Base-by-base conservation (phyloP, 2,888 invertebrate species). In the Micoletzkya japonica region DNA sequence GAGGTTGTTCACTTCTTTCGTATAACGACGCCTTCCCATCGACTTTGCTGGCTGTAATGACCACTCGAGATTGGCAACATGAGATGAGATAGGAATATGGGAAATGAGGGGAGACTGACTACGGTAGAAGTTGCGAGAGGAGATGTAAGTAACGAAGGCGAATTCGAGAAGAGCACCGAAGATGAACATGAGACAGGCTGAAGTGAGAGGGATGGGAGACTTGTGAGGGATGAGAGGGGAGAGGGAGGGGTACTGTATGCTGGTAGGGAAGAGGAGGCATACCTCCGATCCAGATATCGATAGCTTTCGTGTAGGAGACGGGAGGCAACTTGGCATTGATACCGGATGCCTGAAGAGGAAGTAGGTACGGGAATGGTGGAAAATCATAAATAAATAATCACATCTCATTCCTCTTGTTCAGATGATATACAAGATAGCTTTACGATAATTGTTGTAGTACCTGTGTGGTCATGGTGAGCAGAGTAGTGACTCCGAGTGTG, bases 131-230 rank as follows among this genome's bases (percentile, higher is more conserved):
- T 4, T 57, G 49, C 79, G 61, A 10, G 81, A 81, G 0, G 79
- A 73, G 24, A 79, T 82, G 87, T 97, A 96, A 89, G 97, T 96
- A 80, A 97, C 96, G 77, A 96, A 90, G 70, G 96, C 96, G 86
- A 97, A 97, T 89, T 97, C 96, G 72, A 97, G 90, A 79, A 97
- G 88, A 34, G 96, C 96, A 17, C 80, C 95, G 87, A 97, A 97
- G 64, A 96, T 96, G 87, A 97, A 97, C 66, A 95, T 95, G 81
- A 96, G 90, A 87, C 96, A 97, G n/a, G 81, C 82, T 78, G 56
- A 44, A n/a, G n/a, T 37, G 6, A 59, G 2, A n/a, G 28, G 20
- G 37, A 2, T 59, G 26, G 17, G 24, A 44, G 60, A 20, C 44
- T 30, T 44, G 30, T 30, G 60, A 59, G 7, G 4, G n/a, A n/a